Evolutionary conservation across 64 coral and sea anemone genomes (phyloP), one percentile per base, ranked within the genome.

Genomic region (Porites lutea): DNA sequence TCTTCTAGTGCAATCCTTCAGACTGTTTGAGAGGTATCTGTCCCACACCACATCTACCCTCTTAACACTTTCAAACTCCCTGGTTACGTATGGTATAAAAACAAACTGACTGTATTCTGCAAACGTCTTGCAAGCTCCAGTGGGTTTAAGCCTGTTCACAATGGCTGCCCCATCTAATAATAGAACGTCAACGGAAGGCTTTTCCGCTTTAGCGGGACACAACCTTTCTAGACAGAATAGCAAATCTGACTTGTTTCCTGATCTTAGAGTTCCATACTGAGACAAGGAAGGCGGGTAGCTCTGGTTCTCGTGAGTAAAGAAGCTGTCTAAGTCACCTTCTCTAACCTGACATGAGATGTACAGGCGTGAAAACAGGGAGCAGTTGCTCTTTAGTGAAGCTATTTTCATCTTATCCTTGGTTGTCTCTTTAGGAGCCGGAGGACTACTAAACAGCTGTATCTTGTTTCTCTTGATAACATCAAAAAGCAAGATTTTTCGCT

Each of bases 31-130:
- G 7, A 86, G 47, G 50, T 92, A 96, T 66, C 16, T 76, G 53
- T 96, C 90, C 79, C 90, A 96, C 48, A 73, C 79, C 13, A 89
- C 59, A 86, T 90, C 86, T 48, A 96, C 89, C 52, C 90, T 83
- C 55, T 88, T n/a, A 43, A 90, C 95, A 74, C 79, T 79, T 10
- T 47, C 12, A 37, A 91, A 44, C 50, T 87, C 87, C 47, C 47
- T 71, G 70, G 50, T 79, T 23, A 93, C 21, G 43, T 74, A 87
- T 48, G 95, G 87, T 72, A 93, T 62, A 23, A 93, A 87, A 13
- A 93, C 75, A 48, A 18, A 54, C 65, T 72, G 52, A 21, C 72
- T 88, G 86, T 93, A 81, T 60, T 93, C 92, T 54, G 70, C 43
- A 81, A 93, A 93, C 45, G 75, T 93, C 67, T 53, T 88, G 48